Evolutionary conservation across 2,888 invertebrate genomes (phyloP).

Genomic region (Beris chalybata): DNA sequence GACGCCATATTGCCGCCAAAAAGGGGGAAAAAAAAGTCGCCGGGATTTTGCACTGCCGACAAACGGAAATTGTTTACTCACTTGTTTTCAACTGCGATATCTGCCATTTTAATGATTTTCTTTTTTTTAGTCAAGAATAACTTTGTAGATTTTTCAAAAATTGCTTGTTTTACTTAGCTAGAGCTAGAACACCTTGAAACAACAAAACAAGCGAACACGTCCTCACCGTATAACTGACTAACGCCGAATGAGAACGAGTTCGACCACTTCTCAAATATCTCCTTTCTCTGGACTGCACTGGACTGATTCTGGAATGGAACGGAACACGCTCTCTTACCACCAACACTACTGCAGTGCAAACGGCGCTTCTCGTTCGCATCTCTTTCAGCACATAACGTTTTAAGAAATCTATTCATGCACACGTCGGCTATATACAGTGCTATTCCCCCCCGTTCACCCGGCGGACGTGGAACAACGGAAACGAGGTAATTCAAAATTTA

Average conservation of each 20-base stretch:
- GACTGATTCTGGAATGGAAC: no score
- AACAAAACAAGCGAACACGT: slow-evolving; percentile 41
- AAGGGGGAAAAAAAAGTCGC: slow-evolving; percentile 25
- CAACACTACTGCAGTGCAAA: no score
- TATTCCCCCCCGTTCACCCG: no score
- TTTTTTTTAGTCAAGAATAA: slow-evolving; percentile 24
- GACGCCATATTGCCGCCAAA: slow-evolving; percentile 47
- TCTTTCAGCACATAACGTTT: no score
- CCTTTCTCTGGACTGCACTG: slow-evolving; percentile 11
- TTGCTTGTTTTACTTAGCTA: slow-evolving; percentile 10
- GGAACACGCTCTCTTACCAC: no score
- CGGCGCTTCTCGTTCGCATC: no score
- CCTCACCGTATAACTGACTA: slow-evolving; percentile 50
- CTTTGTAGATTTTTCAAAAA: slow-evolving; percentile 8
- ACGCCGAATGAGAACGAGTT: slow-evolving; percentile 54
- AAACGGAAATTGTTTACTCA: slow-evolving; percentile 47
- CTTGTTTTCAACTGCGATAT: slow-evolving; percentile 57
- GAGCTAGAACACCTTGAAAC: background rate
- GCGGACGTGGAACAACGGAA: no score
- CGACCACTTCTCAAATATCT: slow-evolving; percentile 40
- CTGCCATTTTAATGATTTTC: slow-evolving; percentile 52
- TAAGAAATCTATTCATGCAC: no score
- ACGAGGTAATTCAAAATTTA: no score
- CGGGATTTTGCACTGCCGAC: slow-evolving; percentile 16
- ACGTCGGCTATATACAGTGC: no score